Conservation (phyloP, 2,888 invertebrate genomes). For the Watsonalla cultraria region DNA sequence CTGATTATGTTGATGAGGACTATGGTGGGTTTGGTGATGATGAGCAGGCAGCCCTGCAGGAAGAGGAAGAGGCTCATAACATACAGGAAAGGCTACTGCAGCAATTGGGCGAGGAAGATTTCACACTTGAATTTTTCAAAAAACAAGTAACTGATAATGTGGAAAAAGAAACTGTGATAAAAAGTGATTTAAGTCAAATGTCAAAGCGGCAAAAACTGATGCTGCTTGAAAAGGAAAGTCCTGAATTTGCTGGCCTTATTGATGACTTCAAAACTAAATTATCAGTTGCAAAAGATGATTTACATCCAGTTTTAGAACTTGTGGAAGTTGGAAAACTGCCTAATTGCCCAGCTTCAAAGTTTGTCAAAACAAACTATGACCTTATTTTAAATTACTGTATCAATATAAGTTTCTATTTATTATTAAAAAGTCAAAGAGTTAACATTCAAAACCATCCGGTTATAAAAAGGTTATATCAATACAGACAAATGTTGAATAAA, state of each 20-base stretch:
- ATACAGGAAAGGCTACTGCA: constrained; percentile 88
- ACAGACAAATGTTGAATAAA: constrained; percentile 86
- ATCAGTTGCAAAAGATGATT: constrained; percentile 80
- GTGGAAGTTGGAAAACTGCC: constrained; percentile 80
- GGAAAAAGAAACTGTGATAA: constrained; percentile 79
- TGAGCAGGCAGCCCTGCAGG: constrained; percentile 84
- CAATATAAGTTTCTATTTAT: constrained; percentile 91
- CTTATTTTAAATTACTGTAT: constrained; percentile 89
- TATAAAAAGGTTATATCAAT: constrained; percentile 89
- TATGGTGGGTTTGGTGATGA: constrained; percentile 84
- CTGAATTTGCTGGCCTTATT: constrained; percentile 89
- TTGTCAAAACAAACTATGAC: constrained; percentile 84
- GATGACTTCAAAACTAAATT: constrained; percentile 88
- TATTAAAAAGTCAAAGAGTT: constrained; percentile 87
- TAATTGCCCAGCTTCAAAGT: constrained; percentile 82
- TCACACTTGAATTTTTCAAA: constrained; percentile 79
- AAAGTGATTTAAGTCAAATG: constrained; percentile 87
- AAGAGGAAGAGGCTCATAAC: constrained; percentile 90
- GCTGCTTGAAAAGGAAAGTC: constrained; percentile 90
- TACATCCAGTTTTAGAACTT: constrained; percentile 83
- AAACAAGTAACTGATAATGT: constrained; percentile 56
- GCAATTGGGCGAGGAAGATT: constrained; percentile 89
- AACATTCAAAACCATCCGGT: constrained; percentile 92
- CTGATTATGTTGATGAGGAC: constrained; percentile 94
- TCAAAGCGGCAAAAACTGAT: constrained; percentile 86